Percentiles rank a stretch among this genome's conserved stretches.
Conservation (phyloP, 1,140 invertebrate species). For the Hestina assimilis region DNA sequence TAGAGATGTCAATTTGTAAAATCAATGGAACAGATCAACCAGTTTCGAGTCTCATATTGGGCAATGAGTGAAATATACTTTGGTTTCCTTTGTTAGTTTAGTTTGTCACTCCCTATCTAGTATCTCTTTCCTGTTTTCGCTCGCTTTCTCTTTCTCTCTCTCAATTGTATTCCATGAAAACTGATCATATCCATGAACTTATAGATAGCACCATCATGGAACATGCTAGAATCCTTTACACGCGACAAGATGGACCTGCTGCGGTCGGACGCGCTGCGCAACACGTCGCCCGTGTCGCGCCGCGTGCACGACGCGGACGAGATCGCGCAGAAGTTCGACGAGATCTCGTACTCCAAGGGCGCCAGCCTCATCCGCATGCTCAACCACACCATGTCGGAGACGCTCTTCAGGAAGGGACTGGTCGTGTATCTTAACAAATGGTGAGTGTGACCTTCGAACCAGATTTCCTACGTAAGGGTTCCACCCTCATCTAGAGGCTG, state of each 20-base stretch:
- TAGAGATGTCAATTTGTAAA: no score
- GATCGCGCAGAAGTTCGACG: slow-evolving; percentile 90
- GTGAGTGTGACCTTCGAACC: slow-evolving; percentile 48
- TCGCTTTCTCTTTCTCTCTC: not conserved
- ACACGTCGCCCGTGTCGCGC: slow-evolving; percentile 85
- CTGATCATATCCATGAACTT: not conserved
- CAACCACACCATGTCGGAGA: slow-evolving; percentile 84
- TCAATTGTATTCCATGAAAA: not conserved
- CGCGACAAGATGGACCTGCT: slow-evolving; percentile 86
- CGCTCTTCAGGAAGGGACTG: slow-evolving; percentile 84
- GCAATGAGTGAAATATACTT: no score
- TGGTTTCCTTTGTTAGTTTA: no score
- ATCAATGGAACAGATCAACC: no score
- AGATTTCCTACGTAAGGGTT: not conserved
- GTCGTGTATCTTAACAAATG: slow-evolving; percentile 80
- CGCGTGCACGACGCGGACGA: slow-evolving; percentile 85
- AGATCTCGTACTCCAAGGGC: slow-evolving; percentile 92
- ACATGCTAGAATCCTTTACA: slow-evolving; percentile 88
- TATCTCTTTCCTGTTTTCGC: not conserved
- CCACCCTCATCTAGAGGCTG: no score
- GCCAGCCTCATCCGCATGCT: slow-evolving; percentile 91
- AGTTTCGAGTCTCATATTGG: no score
- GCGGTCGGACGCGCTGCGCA: slow-evolving; percentile 83
- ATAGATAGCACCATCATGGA: slow-evolving; percentile 83
- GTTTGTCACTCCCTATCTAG: no score